Conservation (phyloP, 2,113 vertebrate species). For the Cisticola juncidis region DNA sequence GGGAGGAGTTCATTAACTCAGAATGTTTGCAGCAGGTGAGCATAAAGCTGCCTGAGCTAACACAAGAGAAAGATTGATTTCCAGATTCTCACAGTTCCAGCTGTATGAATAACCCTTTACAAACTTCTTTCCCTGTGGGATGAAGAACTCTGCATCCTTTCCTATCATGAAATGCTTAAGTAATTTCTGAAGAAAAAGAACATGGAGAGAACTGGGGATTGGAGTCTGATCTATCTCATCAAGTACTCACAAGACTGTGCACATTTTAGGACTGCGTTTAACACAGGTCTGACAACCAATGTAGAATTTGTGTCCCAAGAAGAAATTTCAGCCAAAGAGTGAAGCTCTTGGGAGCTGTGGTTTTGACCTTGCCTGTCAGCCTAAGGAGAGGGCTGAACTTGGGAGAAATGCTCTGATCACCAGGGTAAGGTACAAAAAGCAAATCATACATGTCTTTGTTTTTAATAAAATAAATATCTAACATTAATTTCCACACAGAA, state of each 20-base stretch:
- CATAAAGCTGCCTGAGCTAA: constrained; percentile 2
- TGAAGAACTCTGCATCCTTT: neutral
- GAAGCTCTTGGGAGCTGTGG: neutral
- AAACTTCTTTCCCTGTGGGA: neutral
- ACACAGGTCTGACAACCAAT: neutral
- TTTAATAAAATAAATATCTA: neutral
- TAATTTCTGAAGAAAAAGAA: neutral
- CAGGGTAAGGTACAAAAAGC: neutral
- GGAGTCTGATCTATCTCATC: neutral
- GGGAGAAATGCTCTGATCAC: neutral
- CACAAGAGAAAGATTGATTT: neutral
- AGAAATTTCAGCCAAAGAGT: neutral
- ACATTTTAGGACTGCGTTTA: neutral
- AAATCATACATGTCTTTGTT: neutral
- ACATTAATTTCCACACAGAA: neutral
- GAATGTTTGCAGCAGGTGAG: constrained; percentile 20
- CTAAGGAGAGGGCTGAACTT: neutral
- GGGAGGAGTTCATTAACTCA: constrained; percentile 31
- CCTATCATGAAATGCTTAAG: neutral
- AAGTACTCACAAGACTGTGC: neutral
- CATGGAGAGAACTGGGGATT: neutral
- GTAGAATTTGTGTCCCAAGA: neutral
- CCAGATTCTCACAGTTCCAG: constrained; percentile 28
- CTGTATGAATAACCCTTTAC: constrained; percentile 35
- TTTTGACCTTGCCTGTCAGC: neutral